A percentile compares a stretch with the other conserved stretches of the same genome.
These are phyloP conservation scores for Limenitis camilla DNA, from an alignment of 2,888 invertebrate species.

Conservation along the genomic window DNA sequence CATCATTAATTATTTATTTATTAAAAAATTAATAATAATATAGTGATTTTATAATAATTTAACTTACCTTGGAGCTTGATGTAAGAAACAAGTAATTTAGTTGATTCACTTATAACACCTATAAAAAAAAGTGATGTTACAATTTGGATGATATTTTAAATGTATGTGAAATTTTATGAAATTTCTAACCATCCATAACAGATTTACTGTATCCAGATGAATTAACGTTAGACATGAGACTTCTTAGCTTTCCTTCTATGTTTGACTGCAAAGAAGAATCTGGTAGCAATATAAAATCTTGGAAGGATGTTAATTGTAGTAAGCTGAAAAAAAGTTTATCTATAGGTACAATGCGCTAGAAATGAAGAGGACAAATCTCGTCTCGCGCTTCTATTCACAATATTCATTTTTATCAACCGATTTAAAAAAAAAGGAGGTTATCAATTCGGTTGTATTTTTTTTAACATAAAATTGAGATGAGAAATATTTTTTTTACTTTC, in stretches of 20 bases:
- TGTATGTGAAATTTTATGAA: neutral
- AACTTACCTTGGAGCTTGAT: conserved; percentile 45
- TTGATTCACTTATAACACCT: conserved; percentile 45
- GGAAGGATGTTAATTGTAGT: conserved; percentile 41
- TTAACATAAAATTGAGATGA: too few species aligned
- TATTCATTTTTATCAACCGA: too few species aligned
- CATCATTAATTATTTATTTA: neutral
- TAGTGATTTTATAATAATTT: neutral
- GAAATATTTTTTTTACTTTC: too few species aligned
- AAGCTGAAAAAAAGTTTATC: conserved; percentile 35
- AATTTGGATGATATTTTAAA: neutral
- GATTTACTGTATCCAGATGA: conserved; percentile 31
- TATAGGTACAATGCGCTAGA: neutral
- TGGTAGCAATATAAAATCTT: conserved; percentile 40
- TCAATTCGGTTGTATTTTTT: too few species aligned
- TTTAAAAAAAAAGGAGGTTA: too few species aligned
- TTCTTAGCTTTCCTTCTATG: conserved; percentile 35
- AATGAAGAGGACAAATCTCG: neutral
- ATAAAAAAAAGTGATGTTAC: conserved; percentile 23
- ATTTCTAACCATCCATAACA: conserved; percentile 34
- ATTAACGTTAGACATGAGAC: conserved; percentile 40
- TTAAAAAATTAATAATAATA: neutral
- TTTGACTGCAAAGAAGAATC: conserved; percentile 34
- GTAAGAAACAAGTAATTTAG: conserved; percentile 45
- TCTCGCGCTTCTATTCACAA: too few species aligned